Conservation (phyloP, 2,797 vertebrate species). For the Clarias pachynema region DNA sequence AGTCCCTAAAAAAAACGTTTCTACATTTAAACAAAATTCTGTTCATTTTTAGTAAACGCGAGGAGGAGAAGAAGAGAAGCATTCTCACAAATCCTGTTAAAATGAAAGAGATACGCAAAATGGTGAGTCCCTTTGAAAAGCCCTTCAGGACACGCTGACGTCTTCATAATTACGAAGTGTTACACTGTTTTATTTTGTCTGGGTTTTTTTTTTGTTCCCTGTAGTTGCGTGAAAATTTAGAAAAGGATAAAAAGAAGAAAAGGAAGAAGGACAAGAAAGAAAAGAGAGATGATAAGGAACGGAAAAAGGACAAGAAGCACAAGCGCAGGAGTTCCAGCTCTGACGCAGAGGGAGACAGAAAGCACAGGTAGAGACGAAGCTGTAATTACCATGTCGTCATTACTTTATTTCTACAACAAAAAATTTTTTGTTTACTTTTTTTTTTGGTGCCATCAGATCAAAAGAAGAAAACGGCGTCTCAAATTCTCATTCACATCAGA, state of each 20-base stretch:
- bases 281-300: slow-evolving; percentile 83
- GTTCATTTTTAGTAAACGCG: slow-evolving; percentile 80
- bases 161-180: too few relatives aligned
- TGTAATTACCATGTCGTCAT: background rate
- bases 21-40: background rate
- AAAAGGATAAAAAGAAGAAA: slow-evolving; percentile 81
- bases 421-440: background rate
- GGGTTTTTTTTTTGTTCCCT: background rate
- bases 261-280: slow-evolving; percentile 81
- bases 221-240: slow-evolving; percentile 89
- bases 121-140: slow-evolving; percentile 63
- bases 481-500: slow-evolving; percentile 61
- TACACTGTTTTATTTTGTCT: background rate
- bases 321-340: slow-evolving; percentile 78
- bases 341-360: slow-evolving; percentile 69
- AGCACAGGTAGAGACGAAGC: slow-evolving; percentile 62
- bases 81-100: slow-evolving; percentile 94
- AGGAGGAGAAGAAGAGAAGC: slow-evolving; percentile 93
- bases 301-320: slow-evolving; percentile 81
- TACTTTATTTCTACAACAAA: background rate
- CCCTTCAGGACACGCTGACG: background rate
- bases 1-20: background rate
- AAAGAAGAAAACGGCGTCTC: slow-evolving; percentile 63
- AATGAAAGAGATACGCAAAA: slow-evolving; percentile 95
- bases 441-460: slow-evolving; percentile 51